phyloP scores from a whole-genome alignment of 2,113 vertebrate species.

The Dasyornis broadbenti region DNA sequence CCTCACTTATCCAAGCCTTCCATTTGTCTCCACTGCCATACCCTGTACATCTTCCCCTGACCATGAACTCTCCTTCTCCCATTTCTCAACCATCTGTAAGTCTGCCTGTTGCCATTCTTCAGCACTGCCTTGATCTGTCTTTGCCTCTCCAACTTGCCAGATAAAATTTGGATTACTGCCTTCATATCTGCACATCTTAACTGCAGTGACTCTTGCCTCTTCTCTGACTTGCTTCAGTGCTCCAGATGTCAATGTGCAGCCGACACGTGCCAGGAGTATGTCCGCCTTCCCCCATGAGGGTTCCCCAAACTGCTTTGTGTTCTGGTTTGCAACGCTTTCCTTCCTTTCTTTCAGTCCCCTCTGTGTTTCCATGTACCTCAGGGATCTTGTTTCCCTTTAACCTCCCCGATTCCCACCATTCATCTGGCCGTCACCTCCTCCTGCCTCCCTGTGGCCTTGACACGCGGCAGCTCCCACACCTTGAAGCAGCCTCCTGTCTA shows the following conservation, averaged over 20 bases:
- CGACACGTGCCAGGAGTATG: accelerated
- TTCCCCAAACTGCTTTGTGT: accelerated
- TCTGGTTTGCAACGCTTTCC: background rate
- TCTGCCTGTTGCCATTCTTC: background rate
- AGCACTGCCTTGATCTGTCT: background rate
- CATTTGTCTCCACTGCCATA: background rate
- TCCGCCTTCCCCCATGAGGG: background rate
- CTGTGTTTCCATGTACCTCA: accelerated
- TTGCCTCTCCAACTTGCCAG: background rate
- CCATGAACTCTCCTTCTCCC: background rate
- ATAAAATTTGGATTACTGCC: background rate
- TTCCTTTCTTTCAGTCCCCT: background rate
- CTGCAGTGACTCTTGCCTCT: accelerated
- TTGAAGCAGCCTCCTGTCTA: background rate
- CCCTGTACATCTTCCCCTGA: background rate
- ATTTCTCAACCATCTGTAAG: background rate
- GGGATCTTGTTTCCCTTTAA: background rate
- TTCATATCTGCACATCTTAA: background rate
- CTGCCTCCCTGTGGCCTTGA: background rate
- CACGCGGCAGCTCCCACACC: accelerated
- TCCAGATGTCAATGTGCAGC: background rate
- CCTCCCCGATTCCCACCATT: accelerated
- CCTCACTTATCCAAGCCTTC: background rate
- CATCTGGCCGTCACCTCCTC: background rate
- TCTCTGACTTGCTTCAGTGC: background rate